A percentile compares a stretch with the other conserved stretches of the same genome.
phyloP scores from a whole-genome alignment of 2,888 invertebrate species.

The Dastarcus helophoroides region DNA sequence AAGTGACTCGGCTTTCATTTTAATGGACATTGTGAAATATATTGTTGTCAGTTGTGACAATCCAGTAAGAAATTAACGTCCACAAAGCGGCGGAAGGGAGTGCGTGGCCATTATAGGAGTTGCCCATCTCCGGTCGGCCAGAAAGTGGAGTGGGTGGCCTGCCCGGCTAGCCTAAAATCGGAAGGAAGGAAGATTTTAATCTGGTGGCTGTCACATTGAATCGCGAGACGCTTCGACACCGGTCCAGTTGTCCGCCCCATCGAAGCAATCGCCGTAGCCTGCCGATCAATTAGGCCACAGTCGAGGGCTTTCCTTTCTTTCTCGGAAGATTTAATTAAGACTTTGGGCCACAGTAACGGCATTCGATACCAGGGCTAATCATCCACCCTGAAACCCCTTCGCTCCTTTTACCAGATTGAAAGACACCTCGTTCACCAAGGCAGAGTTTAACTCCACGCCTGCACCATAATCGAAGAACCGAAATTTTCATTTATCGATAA shows the following conservation, averaged over 20 bases:
- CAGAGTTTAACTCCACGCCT: conserved; percentile 3
- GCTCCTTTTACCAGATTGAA: conserved; percentile 17
- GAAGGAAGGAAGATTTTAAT: conserved; percentile 29
- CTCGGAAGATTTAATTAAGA: conserved; percentile 29
- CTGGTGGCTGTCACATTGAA: conserved; percentile 31
- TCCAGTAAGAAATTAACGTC: conserved; percentile 26
- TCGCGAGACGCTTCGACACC: conserved; percentile 21
- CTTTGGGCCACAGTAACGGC: conserved; percentile 23
- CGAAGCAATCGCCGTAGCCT: conserved; percentile 24
- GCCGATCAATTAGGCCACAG: conserved; percentile 26
- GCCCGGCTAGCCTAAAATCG: conserved; percentile 1
- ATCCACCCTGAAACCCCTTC: conserved; percentile 8
- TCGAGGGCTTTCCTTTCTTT: conserved; percentile 23
- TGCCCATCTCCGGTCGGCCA: conserved; percentile 5
- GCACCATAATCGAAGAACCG: too few species aligned
- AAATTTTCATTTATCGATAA: too few species aligned
- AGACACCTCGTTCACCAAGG: conserved; percentile 16
- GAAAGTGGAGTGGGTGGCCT: too few species aligned
- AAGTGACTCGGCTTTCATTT: not conserved
- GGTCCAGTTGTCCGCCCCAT: conserved; percentile 19
- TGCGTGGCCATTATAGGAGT: conserved; percentile 14
- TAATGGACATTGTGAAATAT: too few species aligned
- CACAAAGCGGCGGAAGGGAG: conserved; percentile 26
- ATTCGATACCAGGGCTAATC: conserved; percentile 9
- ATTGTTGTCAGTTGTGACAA: conserved; percentile 8